phyloP scores from a whole-genome alignment of 2,797 vertebrate genomes.

The Carcharodon carcharias region DNA sequence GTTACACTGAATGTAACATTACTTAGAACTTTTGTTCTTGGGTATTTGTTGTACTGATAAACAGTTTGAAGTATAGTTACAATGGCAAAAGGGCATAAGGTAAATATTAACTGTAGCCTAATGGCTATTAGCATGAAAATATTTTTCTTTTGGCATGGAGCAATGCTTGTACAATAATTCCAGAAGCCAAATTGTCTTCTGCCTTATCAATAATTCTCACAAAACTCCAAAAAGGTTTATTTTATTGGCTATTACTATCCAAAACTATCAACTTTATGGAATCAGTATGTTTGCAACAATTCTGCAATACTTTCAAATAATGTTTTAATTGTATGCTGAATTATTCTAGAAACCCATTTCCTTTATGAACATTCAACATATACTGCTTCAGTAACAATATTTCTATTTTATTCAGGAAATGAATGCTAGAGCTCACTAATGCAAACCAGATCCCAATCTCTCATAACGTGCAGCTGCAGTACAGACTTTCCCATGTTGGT shows the following conservation, averaged over 20 bases:
- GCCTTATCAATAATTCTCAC: constrained; percentile 10
- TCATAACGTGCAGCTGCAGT: not conserved
- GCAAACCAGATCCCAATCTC: constrained; percentile 15
- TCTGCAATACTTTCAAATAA: not conserved
- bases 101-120: not conserved
- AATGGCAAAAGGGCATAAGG: not conserved
- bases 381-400: not conserved
- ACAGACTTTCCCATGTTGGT: not conserved
- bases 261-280: not conserved
- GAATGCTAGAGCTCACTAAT: constrained; percentile 26
- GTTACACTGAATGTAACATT: not conserved
- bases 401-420: constrained; percentile 35
- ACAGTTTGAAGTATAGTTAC: not conserved
- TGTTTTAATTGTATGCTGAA: not conserved
- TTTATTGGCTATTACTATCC: not conserved
- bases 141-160: not conserved
- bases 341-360: not conserved
- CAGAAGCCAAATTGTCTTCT: not conserved
- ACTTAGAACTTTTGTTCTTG: not conserved
- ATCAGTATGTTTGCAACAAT: not conserved
- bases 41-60: not conserved
- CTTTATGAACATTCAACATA: not conserved
- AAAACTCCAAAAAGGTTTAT: not conserved
- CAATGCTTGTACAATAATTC: not conserved
- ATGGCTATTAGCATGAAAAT: not conserved